phyloP scores from a whole-genome alignment of 2,113 vertebrate species.

The Nymphicus hollandicus region DNA sequence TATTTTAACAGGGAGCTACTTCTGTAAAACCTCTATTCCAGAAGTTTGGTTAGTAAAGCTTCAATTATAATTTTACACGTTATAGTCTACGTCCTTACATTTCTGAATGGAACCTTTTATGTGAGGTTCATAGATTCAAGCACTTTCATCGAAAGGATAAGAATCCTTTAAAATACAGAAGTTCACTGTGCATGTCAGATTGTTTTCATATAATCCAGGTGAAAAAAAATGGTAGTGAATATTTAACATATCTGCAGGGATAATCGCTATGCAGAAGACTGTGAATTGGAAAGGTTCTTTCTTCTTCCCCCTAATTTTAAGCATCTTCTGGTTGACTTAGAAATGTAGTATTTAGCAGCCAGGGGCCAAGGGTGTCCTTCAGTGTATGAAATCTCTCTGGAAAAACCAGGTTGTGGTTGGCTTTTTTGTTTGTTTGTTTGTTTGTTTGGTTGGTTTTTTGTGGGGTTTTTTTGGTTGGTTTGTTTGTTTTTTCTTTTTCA shows the following conservation, averaged over 20 bases:
- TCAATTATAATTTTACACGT: neutral
- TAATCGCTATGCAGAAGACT: neutral
- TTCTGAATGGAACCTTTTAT: neutral
- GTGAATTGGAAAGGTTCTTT: neutral
- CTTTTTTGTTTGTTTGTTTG: no score
- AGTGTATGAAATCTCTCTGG: neutral
- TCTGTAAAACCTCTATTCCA: constrained; percentile 9
- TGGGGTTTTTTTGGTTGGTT: no score
- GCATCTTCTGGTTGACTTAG: neutral
- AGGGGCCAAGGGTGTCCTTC: neutral
- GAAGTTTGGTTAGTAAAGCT: neutral
- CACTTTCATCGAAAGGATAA: neutral
- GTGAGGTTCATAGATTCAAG: neutral
- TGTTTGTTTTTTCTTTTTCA: neutral
- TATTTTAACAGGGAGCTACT: constrained; percentile 31
- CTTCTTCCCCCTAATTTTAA: neutral
- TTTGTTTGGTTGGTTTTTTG: no score
- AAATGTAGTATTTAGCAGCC: neutral
- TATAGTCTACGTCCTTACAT: neutral
- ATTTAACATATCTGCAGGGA: neutral
- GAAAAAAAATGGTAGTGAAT: neutral
- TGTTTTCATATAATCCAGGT: neutral
- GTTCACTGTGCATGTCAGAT: neutral
- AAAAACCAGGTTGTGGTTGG: neutral
- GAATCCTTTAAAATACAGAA: neutral